Percentiles rank a stretch among this genome's conserved stretches.
phyloP scores from a whole-genome alignment of 2,113 vertebrate genomes.

The Mormyrus iriodes region DNA sequence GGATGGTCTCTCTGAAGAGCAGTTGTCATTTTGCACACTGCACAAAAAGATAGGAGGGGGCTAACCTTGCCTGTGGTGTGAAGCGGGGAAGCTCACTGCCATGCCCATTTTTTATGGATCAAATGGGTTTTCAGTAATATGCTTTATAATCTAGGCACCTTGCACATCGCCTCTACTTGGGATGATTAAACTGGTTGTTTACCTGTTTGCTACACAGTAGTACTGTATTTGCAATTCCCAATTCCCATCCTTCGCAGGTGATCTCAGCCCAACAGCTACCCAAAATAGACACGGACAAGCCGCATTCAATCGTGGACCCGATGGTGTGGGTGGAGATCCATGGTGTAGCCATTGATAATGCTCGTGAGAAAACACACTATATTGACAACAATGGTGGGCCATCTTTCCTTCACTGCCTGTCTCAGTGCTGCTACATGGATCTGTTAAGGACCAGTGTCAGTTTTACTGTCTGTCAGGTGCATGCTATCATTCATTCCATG shows the following conservation, averaged over 20 bases:
- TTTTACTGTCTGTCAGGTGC: not conserved
- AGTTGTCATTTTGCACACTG: not conserved
- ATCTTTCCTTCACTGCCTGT: not conserved
- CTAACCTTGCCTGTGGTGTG: not conserved
- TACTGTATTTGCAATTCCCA: not conserved
- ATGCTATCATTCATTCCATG: not conserved
- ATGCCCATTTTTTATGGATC: not conserved
- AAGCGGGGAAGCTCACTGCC: not conserved
- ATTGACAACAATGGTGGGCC: constrained; percentile 81
- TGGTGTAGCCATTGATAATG: constrained; percentile 69
- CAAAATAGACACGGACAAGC: constrained; percentile 79
- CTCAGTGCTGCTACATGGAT: not conserved
- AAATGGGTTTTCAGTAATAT: not conserved
- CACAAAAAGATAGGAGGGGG: not conserved
- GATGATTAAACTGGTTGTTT: not conserved
- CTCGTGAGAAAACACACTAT: constrained; percentile 71
- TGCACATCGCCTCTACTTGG: not conserved
- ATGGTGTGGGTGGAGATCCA: constrained; percentile 84
- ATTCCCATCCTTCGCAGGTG: constrained; percentile 58
- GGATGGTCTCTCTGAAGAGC: not conserved
- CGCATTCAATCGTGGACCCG: constrained; percentile 87
- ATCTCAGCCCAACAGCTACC: constrained; percentile 94
- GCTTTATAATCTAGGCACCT: not conserved
- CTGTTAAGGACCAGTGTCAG: not conserved
- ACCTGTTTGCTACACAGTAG: not conserved